phyloP scores from a whole-genome alignment of 30 jellyfish, hydroid and myxozoan species.

The Aurelia sp. region DNA sequence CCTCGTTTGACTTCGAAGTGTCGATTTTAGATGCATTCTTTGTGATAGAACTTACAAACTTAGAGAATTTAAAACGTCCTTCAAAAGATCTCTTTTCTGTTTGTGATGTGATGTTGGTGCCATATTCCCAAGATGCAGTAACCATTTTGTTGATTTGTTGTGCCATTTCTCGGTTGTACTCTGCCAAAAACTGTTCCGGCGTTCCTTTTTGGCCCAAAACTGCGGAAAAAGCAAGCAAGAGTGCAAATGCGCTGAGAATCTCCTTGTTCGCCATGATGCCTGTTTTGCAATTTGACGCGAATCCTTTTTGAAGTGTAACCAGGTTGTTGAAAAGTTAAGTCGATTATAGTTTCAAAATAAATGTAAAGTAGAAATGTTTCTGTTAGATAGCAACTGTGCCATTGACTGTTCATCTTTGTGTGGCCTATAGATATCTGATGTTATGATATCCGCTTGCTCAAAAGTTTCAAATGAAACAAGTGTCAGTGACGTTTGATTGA shows the following conservation, averaged over 20 bases:
- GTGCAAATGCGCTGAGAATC: no score
- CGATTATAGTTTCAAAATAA: neutral
- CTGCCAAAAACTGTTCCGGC: constrained; percentile 48
- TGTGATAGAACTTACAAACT: constrained; percentile 35
- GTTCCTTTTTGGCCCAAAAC: no score
- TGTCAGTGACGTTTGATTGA: no score
- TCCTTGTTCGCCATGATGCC: no score
- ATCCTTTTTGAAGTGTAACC: neutral
- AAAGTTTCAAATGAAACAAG: no score
- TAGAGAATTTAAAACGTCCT: constrained; percentile 59
- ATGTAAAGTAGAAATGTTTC: neutral
- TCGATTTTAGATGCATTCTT: constrained; percentile 69
- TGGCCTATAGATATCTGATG: neutral
- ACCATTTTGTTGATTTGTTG: neutral
- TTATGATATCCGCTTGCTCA: neutral
- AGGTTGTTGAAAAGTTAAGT: neutral
- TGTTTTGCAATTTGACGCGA: constrained; percentile 9
- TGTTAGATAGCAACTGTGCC: neutral
- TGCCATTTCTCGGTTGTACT: no score
- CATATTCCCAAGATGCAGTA: constrained; percentile 69
- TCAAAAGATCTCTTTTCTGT: constrained; percentile 60
- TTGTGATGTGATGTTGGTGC: constrained; percentile 78
- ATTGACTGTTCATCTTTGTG: no score
- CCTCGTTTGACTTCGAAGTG: constrained; percentile 43
- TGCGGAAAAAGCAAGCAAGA: no score